phyloP scores from a whole-genome alignment of 2,113 vertebrate species.

The Plestiodon gilberti region DNA sequence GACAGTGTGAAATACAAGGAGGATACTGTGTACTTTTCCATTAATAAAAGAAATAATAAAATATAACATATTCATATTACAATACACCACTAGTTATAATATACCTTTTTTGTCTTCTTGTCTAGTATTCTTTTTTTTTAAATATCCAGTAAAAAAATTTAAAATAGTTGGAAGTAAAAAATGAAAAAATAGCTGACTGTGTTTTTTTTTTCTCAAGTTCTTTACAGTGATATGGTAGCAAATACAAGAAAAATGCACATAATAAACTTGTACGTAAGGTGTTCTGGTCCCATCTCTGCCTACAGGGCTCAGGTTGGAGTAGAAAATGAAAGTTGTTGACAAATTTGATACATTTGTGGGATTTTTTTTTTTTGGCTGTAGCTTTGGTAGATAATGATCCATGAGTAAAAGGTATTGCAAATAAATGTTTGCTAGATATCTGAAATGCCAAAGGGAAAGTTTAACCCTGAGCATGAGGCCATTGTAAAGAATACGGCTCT shows the following conservation, averaged over 20 bases:
- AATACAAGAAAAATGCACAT: conserved; percentile 68
- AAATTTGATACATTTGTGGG: background rate
- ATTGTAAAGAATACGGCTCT: conserved; percentile 16
- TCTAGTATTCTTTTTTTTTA: conserved; percentile 65
- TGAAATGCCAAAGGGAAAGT: conserved; percentile 44
- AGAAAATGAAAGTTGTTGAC: conserved; percentile 61
- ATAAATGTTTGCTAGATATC: conserved; percentile 55
- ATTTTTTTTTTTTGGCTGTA: conserved; percentile 72
- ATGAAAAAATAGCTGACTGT: conserved; percentile 74
- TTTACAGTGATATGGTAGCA: conserved; percentile 81
- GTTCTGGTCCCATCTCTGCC: conserved; percentile 71
- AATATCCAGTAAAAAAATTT: conserved; percentile 79
- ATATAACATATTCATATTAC: conserved; percentile 59
- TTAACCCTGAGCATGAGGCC: conserved; percentile 45
- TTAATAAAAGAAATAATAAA: conserved; percentile 55
- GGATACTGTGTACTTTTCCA: conserved; percentile 52
- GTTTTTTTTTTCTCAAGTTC: conserved; percentile 40
- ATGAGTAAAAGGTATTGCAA: conserved; percentile 58
- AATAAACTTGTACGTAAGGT: conserved; percentile 66
- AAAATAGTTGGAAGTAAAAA: conserved; percentile 79
- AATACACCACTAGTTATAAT: conserved; percentile 75
- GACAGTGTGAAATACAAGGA: conserved; percentile 55
- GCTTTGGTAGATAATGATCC: conserved; percentile 71
- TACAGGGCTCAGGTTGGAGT: conserved; percentile 68
- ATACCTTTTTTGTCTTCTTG: conserved; percentile 67